These are phyloP conservation scores for Bombus breviceps DNA, from an alignment of 1,140 invertebrate genomes.

Conservation along the genomic window DNA sequence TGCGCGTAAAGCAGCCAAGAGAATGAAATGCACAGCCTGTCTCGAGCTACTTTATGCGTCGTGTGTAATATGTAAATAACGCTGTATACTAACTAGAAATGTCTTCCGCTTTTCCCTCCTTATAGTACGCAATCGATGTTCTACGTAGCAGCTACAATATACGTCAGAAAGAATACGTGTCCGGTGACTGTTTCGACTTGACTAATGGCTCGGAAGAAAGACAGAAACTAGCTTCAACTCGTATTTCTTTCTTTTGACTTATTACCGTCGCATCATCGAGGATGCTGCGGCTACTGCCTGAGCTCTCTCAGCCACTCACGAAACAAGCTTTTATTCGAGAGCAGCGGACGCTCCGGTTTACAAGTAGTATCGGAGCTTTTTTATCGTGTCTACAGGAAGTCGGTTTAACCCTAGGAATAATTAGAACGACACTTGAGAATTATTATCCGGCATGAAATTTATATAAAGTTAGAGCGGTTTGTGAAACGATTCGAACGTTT, in stretches of 20 bases:
- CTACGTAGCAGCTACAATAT: conserved; percentile 3
- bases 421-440: too few relatives aligned
- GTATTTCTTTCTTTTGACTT: conserved; percentile 22
- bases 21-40: conserved; percentile 27
- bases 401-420: too few relatives aligned
- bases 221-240: background rate
- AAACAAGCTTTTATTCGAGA: too few relatives aligned
- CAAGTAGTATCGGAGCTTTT: too few relatives aligned
- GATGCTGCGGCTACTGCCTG: background rate
- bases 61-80: conserved; percentile 48
- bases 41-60: conserved; percentile 21
- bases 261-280: conserved; percentile 33
- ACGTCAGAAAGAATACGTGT: conserved; percentile 8
- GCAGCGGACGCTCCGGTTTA: too few relatives aligned
- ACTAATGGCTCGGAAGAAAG: conserved; percentile 1
- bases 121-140: conserved; percentile 16
- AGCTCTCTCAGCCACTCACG: too few relatives aligned
- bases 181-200: conserved; percentile 1
- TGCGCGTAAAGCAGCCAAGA: conserved; percentile 6
- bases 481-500: too few relatives aligned
- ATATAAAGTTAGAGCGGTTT: too few relatives aligned
- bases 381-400: too few relatives aligned
- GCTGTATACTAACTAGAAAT: conserved; percentile 17
- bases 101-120: conserved; percentile 19
- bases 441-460: too few relatives aligned